These are phyloP conservation scores for Chauna torquata DNA, from an alignment of 2,113 vertebrate genomes.

Conservation along the genomic window DNA sequence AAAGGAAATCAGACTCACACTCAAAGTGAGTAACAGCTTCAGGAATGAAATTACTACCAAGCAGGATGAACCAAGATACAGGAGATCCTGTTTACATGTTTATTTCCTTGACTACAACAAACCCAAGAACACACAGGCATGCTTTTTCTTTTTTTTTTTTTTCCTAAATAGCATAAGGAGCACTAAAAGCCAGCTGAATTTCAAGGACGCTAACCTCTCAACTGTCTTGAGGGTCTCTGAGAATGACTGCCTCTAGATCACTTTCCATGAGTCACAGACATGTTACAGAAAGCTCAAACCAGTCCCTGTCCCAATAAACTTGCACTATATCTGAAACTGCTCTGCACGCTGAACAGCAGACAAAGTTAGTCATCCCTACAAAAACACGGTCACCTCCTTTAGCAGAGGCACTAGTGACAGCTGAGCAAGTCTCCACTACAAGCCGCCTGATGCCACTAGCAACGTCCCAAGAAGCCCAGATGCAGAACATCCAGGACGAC, in stretches of 20 bases:
- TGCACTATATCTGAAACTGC: background rate
- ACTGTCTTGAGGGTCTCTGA: background rate
- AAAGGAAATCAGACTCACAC: background rate
- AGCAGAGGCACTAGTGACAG: background rate
- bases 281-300: background rate
- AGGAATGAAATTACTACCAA: background rate
- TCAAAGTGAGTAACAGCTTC: background rate
- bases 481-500: background rate
- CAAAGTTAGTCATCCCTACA: background rate
- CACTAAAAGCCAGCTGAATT: background rate
- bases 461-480: background rate
- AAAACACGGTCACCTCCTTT: background rate
- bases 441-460: background rate
- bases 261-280: background rate
- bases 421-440: background rate
- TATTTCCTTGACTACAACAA: slow-evolving; percentile 36
- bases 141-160: background rate
- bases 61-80: background rate
- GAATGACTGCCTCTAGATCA: background rate
- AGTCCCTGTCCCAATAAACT: background rate
- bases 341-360: background rate
- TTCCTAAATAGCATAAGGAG: background rate
- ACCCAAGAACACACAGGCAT: background rate
- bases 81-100: slow-evolving; percentile 32
- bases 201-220: background rate